These are phyloP conservation scores for Trialeurodes vaporariorum DNA, from an alignment of 1,140 invertebrate species.

Conservation along the genomic window DNA sequence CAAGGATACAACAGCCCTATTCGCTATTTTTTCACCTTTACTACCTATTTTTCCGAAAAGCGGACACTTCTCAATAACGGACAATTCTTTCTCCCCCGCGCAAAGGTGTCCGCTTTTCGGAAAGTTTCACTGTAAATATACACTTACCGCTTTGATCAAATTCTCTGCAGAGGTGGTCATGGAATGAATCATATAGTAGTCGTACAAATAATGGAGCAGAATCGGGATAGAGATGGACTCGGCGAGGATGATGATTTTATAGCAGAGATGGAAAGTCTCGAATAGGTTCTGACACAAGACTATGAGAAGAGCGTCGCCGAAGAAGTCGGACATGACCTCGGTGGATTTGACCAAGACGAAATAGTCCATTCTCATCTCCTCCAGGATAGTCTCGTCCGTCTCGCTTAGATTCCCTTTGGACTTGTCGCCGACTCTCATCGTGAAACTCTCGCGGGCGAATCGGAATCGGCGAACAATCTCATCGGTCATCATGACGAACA, in stretches of 20 bases:
- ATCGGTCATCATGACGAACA: neutral
- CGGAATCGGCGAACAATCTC: neutral
- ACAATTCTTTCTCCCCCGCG: no score
- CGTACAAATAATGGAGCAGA: neutral
- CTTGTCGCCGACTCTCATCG: neutral
- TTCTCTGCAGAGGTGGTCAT: neutral
- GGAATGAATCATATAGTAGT: neutral
- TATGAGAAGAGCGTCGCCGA: neutral
- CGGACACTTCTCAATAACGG: no score
- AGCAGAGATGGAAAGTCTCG: neutral
- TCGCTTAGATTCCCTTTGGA: neutral
- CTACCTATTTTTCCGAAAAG: no score
- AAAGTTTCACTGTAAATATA: no score
- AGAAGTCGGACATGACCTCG: neutral
- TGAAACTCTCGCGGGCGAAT: neutral
- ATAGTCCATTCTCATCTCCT: neutral
- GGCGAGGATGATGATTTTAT: neutral
- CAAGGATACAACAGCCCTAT: no score
- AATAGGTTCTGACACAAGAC: neutral
- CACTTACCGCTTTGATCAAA: neutral
- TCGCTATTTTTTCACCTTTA: no score
- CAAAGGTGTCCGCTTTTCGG: no score
- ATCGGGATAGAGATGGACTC: neutral
- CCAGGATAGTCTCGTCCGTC: neutral
- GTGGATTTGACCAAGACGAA: neutral